These are phyloP conservation scores for Eulemur coronatus DNA, from an alignment of 2,797 vertebrate species.

Conservation along the genomic window DNA sequence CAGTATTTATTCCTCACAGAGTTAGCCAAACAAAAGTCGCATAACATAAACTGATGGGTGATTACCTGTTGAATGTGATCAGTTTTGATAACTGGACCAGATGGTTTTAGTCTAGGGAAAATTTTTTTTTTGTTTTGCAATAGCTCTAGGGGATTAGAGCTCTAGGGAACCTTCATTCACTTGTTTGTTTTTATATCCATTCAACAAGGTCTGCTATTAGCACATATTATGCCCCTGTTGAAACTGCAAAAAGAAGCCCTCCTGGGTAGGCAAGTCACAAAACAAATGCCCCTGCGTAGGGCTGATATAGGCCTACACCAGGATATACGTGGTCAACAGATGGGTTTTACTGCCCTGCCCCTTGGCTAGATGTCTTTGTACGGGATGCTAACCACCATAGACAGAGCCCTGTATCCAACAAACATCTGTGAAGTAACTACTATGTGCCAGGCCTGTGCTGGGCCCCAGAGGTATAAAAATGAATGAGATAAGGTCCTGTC, in stretches of 20 bases:
- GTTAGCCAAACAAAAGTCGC: neutral
- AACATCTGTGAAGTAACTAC: neutral
- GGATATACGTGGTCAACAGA: neutral
- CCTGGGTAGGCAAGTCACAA: neutral
- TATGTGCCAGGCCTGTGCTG: neutral
- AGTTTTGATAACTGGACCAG: neutral
- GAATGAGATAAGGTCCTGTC: neutral
- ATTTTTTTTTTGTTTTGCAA: neutral
- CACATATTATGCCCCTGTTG: neutral
- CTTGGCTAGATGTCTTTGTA: neutral
- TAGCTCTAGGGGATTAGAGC: neutral
- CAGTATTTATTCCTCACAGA: neutral
- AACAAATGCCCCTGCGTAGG: neutral
- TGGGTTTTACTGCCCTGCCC: neutral
- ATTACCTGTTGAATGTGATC: neutral
- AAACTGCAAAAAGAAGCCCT: neutral
- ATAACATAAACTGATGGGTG: neutral
- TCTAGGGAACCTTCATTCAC: neutral
- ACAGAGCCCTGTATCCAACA: neutral
- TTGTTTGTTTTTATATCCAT: neutral
- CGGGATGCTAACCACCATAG: neutral
- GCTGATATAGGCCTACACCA: neutral
- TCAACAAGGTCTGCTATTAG: neutral
- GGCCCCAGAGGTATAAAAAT: neutral
- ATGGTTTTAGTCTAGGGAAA: neutral